A percentile compares a stretch with the other conserved stretches of the same genome.
Conservation (phyloP, 2,888 invertebrate species). For the Epicampocera succincta region DNA sequence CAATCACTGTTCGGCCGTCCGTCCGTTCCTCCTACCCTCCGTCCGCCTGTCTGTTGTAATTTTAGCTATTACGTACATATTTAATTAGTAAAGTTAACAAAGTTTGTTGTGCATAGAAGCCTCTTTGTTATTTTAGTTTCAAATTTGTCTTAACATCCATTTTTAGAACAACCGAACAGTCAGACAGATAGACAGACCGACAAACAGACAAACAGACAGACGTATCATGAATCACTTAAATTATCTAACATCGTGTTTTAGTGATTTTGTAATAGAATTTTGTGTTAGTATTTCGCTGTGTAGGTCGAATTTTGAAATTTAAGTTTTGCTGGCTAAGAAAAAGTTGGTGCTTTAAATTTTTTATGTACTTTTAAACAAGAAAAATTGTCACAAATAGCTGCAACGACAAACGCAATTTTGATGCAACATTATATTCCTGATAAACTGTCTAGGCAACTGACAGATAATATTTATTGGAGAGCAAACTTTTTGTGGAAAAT, state of each 20-base stretch:
- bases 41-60: constrained; percentile 8
- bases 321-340: no score
- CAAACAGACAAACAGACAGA: background rate
- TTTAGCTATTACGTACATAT: constrained; percentile 55
- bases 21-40: no score
- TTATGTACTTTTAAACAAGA: no score
- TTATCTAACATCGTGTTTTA: constrained; percentile 32
- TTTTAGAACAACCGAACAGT: constrained; percentile 30
- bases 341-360: no score
- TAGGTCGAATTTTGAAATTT: constrained; percentile 21
- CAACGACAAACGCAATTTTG: no score
- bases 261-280: constrained; percentile 49
- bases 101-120: constrained; percentile 31
- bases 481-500: no score
- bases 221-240: constrained; percentile 47
- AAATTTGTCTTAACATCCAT: constrained; percentile 41
- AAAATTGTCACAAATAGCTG: no score
- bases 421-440: no score
- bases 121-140: background rate
- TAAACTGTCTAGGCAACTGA: no score
- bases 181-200: constrained; percentile 5
- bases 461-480: no score
- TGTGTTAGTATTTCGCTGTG: constrained; percentile 28
- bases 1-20: constrained; percentile 30
- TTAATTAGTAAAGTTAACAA: constrained; percentile 54